phyloP scores from a whole-genome alignment of 2,888 invertebrate species.

The Neoaliturus tenellus region DNA sequence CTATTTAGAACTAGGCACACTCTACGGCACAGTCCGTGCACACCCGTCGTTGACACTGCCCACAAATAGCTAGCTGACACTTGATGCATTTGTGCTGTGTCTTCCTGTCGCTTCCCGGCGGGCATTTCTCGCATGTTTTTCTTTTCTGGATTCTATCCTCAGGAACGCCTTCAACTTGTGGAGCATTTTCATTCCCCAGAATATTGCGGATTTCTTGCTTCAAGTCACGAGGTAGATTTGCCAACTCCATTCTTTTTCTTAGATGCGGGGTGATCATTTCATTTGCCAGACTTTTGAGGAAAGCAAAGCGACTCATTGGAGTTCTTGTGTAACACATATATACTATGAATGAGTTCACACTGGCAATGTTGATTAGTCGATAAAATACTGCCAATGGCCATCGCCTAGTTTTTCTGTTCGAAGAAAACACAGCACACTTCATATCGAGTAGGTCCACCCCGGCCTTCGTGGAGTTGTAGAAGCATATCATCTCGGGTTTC shows the following conservation, averaged over 20 bases:
- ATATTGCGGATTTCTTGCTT: conserved; percentile 45
- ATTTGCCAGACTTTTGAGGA: conserved; percentile 46
- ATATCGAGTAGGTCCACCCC: conserved; percentile 61
- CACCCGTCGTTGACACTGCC: conserved; percentile 28
- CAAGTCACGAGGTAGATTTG: conserved; percentile 54
- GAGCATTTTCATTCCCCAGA: conserved; percentile 33
- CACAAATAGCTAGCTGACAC: conserved; percentile 45
- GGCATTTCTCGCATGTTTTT: conserved; percentile 53
- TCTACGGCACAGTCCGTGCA: conserved; percentile 51
- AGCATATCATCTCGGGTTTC: conserved; percentile 61
- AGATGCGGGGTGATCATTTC: conserved; percentile 35
- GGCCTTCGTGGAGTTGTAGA: conserved; percentile 59
- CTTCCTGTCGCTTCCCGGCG: conserved; percentile 43
- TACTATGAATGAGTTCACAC: conserved; percentile 48
- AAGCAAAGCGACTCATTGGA: conserved; percentile 49
- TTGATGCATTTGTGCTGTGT: conserved; percentile 56
- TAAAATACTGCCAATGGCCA: conserved; percentile 62
- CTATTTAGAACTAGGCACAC: conserved; percentile 12
- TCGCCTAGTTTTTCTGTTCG: conserved; percentile 58
- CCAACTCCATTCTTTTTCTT: conserved; percentile 40
- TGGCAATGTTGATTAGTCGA: conserved; percentile 56
- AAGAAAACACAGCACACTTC: conserved; percentile 59
- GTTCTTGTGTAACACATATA: conserved; percentile 37
- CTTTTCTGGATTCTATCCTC: conserved; percentile 54
- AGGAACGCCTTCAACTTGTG: conserved; percentile 41